Conservation (phyloP, 2,113 vertebrate genomes). For the Stercorarius parasiticus region DNA sequence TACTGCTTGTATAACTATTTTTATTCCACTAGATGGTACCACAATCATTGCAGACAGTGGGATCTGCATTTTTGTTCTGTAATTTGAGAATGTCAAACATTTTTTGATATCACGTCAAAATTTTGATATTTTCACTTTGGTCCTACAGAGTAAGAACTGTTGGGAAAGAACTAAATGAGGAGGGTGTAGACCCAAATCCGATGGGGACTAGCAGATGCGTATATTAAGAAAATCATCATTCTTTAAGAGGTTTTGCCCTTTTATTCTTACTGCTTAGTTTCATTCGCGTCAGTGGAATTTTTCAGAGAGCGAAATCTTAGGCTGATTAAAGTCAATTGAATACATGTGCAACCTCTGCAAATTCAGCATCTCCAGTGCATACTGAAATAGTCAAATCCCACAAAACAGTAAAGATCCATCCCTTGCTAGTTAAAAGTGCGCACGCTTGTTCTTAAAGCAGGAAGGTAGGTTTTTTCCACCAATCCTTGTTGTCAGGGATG, state of each 20-base stretch:
- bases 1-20: background rate
- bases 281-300: background rate
- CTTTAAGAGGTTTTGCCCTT: background rate
- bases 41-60: background rate
- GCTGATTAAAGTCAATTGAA: background rate
- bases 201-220: background rate
- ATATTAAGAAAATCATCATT: background rate
- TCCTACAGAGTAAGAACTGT: background rate
- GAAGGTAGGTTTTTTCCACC: background rate
- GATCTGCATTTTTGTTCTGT: background rate
- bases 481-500: background rate
- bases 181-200: background rate
- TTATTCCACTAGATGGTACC: slow-evolving; percentile 69
- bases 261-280: background rate
- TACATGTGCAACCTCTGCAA: background rate
- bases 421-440: background rate
- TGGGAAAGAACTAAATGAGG: background rate
- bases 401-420: background rate
- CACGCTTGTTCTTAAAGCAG: background rate
- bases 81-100: background rate
- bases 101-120: background rate
- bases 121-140: background rate
- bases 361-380: background rate
- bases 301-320: background rate
- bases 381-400: background rate